phyloP scores from a whole-genome alignment of 2,888 invertebrate species.

The Platycheirus albimanus region DNA sequence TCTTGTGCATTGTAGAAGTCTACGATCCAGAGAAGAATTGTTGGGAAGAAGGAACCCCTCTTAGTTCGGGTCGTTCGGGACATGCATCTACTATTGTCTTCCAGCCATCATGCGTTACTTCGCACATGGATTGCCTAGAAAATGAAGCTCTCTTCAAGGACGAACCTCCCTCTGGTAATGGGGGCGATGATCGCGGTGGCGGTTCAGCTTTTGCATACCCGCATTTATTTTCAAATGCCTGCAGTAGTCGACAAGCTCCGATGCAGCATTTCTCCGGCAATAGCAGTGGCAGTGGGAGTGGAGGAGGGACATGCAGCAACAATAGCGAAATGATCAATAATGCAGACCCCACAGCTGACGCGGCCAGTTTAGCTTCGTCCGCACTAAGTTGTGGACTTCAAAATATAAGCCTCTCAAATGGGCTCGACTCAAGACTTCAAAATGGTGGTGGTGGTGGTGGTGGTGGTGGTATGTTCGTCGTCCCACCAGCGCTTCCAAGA shows the following conservation, averaged over 20 bases:
- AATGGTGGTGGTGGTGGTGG: background rate
- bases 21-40: conserved; percentile 90
- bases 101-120: conserved; percentile 85
- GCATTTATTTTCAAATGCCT: conserved; percentile 35
- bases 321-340: conserved; percentile 13
- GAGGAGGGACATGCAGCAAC: conserved; percentile 62
- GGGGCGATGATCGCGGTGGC: conserved; percentile 40
- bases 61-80: conserved; percentile 94
- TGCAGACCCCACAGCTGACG: conserved; percentile 75
- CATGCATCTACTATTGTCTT: conserved; percentile 96
- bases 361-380: conserved; percentile 52
- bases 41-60: conserved; percentile 90
- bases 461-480: background rate
- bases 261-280: conserved; percentile 45
- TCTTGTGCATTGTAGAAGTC: conserved; percentile 93
- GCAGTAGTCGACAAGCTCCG: conserved; percentile 34
- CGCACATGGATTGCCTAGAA: conserved; percentile 80
- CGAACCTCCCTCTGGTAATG: conserved; percentile 42
- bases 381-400: conserved; percentile 4
- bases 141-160: conserved; percentile 71
- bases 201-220: conserved; percentile 28
- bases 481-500: conserved; percentile 22
- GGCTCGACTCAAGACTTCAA: conserved; percentile 50
- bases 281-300: conserved; percentile 53
- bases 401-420: conserved; percentile 25